Percentiles rank a stretch among this genome's conserved stretches.
These are phyloP conservation scores for Gymnoscopelus microlampas DNA, from an alignment of 2,797 vertebrate genomes.

Conservation along the genomic window DNA sequence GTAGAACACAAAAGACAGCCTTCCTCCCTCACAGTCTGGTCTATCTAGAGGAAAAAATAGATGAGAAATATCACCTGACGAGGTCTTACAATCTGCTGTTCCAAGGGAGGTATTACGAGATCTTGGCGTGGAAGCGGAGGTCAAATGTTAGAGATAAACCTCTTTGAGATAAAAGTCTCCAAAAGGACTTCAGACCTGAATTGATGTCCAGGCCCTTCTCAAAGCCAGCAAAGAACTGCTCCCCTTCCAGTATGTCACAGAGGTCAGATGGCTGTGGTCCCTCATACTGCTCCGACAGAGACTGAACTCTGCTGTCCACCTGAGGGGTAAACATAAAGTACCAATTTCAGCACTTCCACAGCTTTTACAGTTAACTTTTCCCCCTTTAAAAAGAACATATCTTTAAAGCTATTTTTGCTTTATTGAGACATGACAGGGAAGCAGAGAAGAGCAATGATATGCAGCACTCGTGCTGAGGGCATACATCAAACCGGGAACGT, in stretches of 20 bases:
- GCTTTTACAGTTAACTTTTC: neutral
- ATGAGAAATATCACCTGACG: neutral
- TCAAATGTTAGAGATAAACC: constrained; percentile 4
- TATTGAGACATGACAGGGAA: no score
- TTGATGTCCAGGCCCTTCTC: constrained; percentile 91
- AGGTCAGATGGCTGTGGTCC: constrained; percentile 96
- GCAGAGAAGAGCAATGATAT: no score
- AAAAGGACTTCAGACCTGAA: constrained; percentile 80
- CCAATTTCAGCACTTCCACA: neutral
- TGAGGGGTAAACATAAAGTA: constrained; percentile 45
- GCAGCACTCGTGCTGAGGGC: no score
- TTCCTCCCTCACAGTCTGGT: constrained; percentile 89
- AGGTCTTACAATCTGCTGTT: constrained; percentile 1
- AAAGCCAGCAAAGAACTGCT: constrained; percentile 97
- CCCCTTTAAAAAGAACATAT: no score
- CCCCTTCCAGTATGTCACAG: constrained; percentile 94
- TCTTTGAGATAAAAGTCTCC: constrained; percentile 24
- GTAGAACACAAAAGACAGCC: constrained; percentile 92
- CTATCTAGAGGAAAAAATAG: constrained; percentile 80
- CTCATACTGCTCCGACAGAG: constrained; percentile 82
- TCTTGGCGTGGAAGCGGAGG: neutral
- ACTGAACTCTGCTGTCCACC: constrained; percentile 75
- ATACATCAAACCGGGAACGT: no score
- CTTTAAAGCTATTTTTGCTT: no score
- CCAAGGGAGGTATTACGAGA: constrained; percentile 15